phyloP scores from a whole-genome alignment of 2,888 invertebrate genomes.

The Philhelius pedissequus region DNA sequence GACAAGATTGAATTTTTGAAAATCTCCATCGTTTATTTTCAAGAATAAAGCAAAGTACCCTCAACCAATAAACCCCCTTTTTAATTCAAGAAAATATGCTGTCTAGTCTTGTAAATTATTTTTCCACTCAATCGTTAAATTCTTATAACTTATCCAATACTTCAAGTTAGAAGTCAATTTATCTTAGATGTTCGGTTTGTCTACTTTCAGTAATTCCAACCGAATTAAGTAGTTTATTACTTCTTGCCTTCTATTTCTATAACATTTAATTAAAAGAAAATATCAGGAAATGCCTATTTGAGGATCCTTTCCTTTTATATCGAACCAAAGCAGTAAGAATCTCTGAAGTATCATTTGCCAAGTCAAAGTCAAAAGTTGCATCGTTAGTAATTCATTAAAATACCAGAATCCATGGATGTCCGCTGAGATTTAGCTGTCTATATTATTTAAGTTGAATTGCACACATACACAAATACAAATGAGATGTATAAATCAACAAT shows the following conservation, averaged over 20 bases:
- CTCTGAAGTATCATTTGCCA: slow-evolving; percentile 41
- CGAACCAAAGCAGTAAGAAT: background rate
- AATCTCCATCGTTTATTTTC: too few species aligned
- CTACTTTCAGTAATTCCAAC: background rate
- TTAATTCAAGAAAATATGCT: background rate
- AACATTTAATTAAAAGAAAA: slow-evolving; percentile 55
- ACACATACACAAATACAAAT: background rate
- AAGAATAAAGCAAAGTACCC: too few species aligned
- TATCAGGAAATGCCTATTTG: slow-evolving; percentile 5
- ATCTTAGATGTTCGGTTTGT: background rate
- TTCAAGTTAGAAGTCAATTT: background rate
- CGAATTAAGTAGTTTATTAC: background rate
- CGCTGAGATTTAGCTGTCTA: slow-evolving; percentile 43
- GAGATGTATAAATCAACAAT: slow-evolving; percentile 8
- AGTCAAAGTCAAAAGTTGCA: slow-evolving; percentile 55
- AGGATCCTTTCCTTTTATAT: background rate
- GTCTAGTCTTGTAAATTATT: background rate
- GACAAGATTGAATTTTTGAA: too few species aligned
- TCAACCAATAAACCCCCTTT: background rate
- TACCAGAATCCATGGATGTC: slow-evolving; percentile 41
- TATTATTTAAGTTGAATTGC: background rate
- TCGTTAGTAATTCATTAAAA: slow-evolving; percentile 60
- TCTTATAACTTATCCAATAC: background rate
- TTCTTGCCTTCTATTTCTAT: background rate
- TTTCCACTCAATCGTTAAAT: background rate